These are phyloP conservation scores for Drosophila engyochracea DNA, from an alignment of 2,888 invertebrate genomes.

Conservation along the genomic window DNA sequence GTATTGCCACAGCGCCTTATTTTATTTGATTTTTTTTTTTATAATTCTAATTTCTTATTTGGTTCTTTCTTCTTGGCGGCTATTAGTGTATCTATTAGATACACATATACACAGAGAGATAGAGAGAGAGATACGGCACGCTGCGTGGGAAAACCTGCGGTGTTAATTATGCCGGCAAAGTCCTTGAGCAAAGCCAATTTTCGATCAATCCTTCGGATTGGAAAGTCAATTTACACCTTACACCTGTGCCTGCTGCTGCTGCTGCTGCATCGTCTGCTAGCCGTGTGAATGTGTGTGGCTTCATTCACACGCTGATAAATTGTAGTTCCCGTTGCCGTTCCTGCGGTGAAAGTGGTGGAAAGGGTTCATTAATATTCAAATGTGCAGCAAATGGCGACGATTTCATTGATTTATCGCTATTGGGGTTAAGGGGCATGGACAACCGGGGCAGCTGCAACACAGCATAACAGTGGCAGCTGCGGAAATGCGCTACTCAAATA, in stretches of 20 bases:
- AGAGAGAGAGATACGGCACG: conserved; percentile 24
- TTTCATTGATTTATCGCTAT: conserved; percentile 69
- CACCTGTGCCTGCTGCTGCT: conserved; percentile 30
- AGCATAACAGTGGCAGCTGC: conserved; percentile 42
- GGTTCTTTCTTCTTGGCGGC: conserved; percentile 54
- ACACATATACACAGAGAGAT: conserved; percentile 24
- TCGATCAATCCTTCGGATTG: conserved; percentile 60
- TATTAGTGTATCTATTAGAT: conserved; percentile 70
- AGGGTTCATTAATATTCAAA: conserved; percentile 77
- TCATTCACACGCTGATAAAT: conserved; percentile 82
- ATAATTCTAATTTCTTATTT: conserved; percentile 69
- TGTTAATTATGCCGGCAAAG: conserved; percentile 77
- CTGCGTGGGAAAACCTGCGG: conserved; percentile 80
- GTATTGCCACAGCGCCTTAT: conserved; percentile 59
- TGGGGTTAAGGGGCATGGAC: neutral
- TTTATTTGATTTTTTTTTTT: conserved; percentile 27
- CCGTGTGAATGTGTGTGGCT: conserved; percentile 67
- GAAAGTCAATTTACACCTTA: conserved; percentile 76
- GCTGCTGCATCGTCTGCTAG: neutral
- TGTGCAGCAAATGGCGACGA: conserved; percentile 45
- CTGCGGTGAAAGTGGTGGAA: conserved; percentile 62
- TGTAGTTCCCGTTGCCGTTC: conserved; percentile 20
- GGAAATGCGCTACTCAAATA: conserved; percentile 42
- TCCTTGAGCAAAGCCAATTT: conserved; percentile 49
- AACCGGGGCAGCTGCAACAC: conserved; percentile 51